These are phyloP conservation scores for Fundulus diaphanus DNA, from an alignment of 2,797 vertebrate species.

Conservation along the genomic window DNA sequence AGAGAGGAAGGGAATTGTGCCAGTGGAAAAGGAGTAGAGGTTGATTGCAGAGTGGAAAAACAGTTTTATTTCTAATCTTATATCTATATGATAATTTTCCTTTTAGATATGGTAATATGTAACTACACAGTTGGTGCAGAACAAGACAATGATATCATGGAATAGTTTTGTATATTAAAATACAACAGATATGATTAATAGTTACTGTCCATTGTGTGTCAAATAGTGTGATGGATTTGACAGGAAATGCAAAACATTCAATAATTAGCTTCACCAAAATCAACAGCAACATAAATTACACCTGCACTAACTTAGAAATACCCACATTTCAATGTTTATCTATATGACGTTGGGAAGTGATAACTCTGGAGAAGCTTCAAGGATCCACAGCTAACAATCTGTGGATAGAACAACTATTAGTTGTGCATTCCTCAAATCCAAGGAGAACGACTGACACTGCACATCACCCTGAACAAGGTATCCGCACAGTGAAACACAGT, in stretches of 20 bases:
- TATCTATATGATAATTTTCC: not conserved
- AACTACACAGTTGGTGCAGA: not conserved
- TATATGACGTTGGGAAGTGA: not conserved
- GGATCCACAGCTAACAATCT: not conserved
- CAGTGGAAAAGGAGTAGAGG: constrained; percentile 44
- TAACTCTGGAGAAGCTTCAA: not conserved
- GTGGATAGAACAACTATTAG: not conserved
- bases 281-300: no score
- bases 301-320: no score
- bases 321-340: not conserved
- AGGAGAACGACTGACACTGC: not conserved
- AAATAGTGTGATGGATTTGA: not conserved
- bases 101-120: not conserved
- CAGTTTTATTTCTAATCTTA: not conserved
- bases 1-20: constrained; percentile 42
- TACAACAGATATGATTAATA: not conserved
- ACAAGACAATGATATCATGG: not conserved
- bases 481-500: not conserved
- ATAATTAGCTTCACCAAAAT: not conserved
- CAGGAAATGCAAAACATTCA: not conserved
- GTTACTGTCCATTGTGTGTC: not conserved
- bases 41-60: constrained; percentile 11
- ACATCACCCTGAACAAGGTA: not conserved
- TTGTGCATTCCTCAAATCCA: no score
- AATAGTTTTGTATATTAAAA: not conserved